These are phyloP conservation scores for Drosophila pseudotakahashii DNA, from an alignment of 2,888 invertebrate genomes.

Conservation along the genomic window DNA sequence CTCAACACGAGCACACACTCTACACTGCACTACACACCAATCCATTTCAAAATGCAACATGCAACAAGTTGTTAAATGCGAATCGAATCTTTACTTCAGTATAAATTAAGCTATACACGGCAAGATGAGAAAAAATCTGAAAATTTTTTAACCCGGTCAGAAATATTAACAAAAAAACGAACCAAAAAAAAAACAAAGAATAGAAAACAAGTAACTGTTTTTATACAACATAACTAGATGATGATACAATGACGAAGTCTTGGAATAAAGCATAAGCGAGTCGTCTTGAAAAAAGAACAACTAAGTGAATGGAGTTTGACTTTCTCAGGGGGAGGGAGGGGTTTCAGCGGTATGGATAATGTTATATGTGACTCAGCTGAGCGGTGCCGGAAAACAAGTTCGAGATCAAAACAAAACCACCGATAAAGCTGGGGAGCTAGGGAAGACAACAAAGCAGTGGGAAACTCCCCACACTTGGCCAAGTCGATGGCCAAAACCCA, in stretches of 20 bases:
- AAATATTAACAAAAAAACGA: conserved; percentile 58
- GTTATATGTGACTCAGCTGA: conserved; percentile 28
- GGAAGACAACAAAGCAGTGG: conserved; percentile 29
- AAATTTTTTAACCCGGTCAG: conserved; percentile 70
- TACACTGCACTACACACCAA: conserved; percentile 19
- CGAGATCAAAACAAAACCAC: conserved; percentile 44
- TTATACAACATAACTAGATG: conserved; percentile 67
- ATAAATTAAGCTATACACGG: conserved; percentile 66
- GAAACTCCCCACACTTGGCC: conserved; percentile 56
- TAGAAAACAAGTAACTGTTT: conserved; percentile 51
- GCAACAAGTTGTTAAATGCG: conserved; percentile 64
- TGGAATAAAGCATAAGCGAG: conserved; percentile 69
- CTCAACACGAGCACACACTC: conserved; percentile 37
- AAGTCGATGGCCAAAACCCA: conserved; percentile 11
- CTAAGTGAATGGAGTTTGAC: conserved; percentile 56
- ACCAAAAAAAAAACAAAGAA: conserved; percentile 21
- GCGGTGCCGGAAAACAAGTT: conserved; percentile 37
- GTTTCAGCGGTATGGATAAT: conserved; percentile 1
- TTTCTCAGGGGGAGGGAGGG: conserved; percentile 12
- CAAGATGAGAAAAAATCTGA: conserved; percentile 53
- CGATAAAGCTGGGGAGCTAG: conserved; percentile 23
- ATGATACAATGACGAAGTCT: conserved; percentile 65
- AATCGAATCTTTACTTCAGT: conserved; percentile 74
- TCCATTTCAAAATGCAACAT: conserved; percentile 46
- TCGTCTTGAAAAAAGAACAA: conserved; percentile 69